These are phyloP conservation scores for Phodopus roborovskii DNA, from an alignment of 2,113 vertebrate species.

Conservation along the genomic window DNA sequence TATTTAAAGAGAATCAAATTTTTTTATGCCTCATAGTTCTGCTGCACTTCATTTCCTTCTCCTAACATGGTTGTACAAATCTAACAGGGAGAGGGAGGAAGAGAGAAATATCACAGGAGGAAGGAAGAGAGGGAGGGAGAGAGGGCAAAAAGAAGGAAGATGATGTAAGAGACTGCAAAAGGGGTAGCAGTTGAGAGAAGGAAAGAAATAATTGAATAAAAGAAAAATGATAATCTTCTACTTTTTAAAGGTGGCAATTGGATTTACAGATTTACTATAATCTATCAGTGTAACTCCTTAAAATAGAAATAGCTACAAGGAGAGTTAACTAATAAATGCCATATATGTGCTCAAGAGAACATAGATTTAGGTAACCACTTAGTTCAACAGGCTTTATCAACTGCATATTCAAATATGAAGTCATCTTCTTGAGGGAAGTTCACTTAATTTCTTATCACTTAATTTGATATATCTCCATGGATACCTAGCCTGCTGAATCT, in stretches of 20 bases:
- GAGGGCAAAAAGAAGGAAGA: not conserved
- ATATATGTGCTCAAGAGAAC: not conserved
- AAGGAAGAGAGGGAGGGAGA: too few species aligned
- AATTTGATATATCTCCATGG: not conserved
- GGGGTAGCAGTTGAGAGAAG: too few species aligned
- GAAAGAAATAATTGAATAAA: not conserved
- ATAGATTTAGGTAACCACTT: not conserved
- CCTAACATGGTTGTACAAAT: not conserved
- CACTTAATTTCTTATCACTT: accelerated
- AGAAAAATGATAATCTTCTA: not conserved
- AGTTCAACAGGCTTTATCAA: not conserved
- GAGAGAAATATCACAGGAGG: too few species aligned
- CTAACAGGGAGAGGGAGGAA: not conserved
- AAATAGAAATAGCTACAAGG: not conserved
- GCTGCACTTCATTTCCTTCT: not conserved
- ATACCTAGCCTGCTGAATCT: not conserved
- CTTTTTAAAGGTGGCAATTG: not conserved
- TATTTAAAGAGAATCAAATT: not conserved
- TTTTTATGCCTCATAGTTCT: not conserved
- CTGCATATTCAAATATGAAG: not conserved
- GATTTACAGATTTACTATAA: not conserved
- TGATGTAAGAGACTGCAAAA: not conserved
- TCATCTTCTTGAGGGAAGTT: too few species aligned
- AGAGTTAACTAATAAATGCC: not conserved
- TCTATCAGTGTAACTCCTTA: not conserved